A percentile compares a stretch with the other conserved stretches of the same genome.
These are phyloP conservation scores for Esox lucius DNA, from an alignment of 2,797 vertebrate genomes.

Conservation along the genomic window DNA sequence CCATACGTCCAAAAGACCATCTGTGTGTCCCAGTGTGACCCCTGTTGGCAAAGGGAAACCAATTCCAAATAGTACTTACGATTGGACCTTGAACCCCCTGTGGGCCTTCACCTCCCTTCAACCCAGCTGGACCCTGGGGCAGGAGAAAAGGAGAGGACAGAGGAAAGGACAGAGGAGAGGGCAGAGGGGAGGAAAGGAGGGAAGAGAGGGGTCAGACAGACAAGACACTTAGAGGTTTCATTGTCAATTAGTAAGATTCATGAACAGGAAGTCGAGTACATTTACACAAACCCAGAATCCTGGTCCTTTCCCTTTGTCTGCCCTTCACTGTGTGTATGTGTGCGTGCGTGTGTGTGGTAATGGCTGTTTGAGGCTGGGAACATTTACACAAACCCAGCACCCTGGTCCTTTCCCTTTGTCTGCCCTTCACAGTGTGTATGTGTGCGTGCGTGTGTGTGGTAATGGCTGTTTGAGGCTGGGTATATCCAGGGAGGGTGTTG, in stretches of 20 bases:
- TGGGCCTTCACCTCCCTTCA: slow-evolving; percentile 98
- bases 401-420: too few relatives aligned
- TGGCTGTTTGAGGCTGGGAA: background rate
- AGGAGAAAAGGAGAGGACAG: slow-evolving; percentile 58
- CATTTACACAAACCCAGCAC: too few relatives aligned
- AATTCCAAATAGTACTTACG: slow-evolving; percentile 83
- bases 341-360: too few relatives aligned
- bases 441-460: background rate
- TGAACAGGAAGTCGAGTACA: too few relatives aligned
- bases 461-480: slow-evolving; percentile 35
- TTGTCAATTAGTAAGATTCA: too few relatives aligned
- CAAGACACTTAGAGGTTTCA: too few relatives aligned
- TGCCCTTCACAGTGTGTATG: background rate
- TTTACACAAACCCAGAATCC: too few relatives aligned
- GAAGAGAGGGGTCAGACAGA: too few relatives aligned
- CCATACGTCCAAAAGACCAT: slow-evolving; percentile 19
- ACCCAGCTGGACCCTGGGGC: slow-evolving; percentile 87
- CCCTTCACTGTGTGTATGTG: background rate
- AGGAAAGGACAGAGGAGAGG: slow-evolving; percentile 37
- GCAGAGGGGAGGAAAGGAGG: background rate
- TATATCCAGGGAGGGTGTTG: slow-evolving; percentile 12
- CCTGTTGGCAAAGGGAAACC: slow-evolving; percentile 49
- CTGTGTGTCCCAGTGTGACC: slow-evolving; percentile 39
- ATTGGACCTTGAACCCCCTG: slow-evolving; percentile 88
- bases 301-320: too few relatives aligned